Base-by-base conservation (phyloP, 2,888 invertebrate species). In the Ecdyonurus torrentis region DNA sequence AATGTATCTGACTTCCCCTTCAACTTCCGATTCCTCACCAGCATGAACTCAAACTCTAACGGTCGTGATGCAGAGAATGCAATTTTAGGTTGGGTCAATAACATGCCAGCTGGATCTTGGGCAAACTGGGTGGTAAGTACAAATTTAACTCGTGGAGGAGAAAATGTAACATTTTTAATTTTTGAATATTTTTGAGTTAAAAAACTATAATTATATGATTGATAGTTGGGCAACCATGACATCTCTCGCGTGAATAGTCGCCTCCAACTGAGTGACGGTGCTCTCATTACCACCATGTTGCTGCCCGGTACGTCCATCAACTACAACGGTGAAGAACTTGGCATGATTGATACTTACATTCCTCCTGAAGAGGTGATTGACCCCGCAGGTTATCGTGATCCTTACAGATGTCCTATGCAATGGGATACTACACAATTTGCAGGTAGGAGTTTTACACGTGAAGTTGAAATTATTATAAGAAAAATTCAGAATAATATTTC, bases 241-340 rank as follows among this genome's bases (percentile, higher is more conserved):
- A 64, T 67, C 52, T 66, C 69, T 18, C 70, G 74, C 64, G 69
- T 70, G 61, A 66, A 71, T 1, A 67, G 71, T 2, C 69, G 70
- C 66, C 66, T 68, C 2, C 70, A 71, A 25, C 71, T 76, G 53
- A 69, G 74, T 0, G 76, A 77, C 66, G 75, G 74, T 7, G 70
- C 80, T 63, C 75, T 77, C 67, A 77, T 81, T 75, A 69, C 83
- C 50, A 73, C 75, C 62, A 69, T 82, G 66, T 70, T 79, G 2
- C 70, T 83, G 59, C 80, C 80, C 2, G 82, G 83, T 10, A 78
- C 79, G 50, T 74, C 79, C 1, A 72, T 77, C 63, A 74, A 77
- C 24, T 82, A 81, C 69, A 82, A 82, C 71, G 81, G 91, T 1
- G 91, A 91, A 71, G 91, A 92, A 72, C 80, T 92, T 62, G 91